Percentiles rank a stretch among this genome's conserved stretches.
Evolutionary conservation across 2,797 vertebrate species (phyloP).

Genomic region (Lithobates sylvaticus): DNA sequence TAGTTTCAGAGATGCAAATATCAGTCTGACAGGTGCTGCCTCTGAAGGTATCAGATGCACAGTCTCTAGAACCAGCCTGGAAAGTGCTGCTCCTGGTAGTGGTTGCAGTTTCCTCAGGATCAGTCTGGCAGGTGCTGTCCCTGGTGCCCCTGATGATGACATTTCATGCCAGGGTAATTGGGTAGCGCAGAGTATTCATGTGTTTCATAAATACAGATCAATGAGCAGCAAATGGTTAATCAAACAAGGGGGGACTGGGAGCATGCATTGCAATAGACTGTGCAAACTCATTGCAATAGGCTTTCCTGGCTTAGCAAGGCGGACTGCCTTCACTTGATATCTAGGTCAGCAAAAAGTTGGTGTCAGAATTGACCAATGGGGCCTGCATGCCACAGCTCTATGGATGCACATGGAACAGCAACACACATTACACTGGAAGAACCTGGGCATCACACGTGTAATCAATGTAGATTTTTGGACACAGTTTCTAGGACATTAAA

Average conservation of each 20-base stretch:
- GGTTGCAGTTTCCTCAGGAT: not conserved
- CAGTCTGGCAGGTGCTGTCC: too few relatives aligned
- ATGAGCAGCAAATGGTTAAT: slow-evolving; percentile 50
- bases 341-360: slow-evolving; percentile 59
- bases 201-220: slow-evolving; percentile 50
- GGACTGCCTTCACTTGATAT: slow-evolving; percentile 36
- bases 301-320: not conserved
- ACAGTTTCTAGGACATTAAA: too few relatives aligned
- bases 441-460: too few relatives aligned
- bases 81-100: not conserved
- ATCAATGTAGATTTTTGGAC: too few relatives aligned
- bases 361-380: slow-evolving; percentile 32
- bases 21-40: not conserved
- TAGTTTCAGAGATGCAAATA: not conserved
- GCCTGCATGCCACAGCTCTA: slow-evolving; percentile 25
- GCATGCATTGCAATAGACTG: not conserved
- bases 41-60: not conserved
- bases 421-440: too few relatives aligned
- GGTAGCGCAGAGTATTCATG: slow-evolving; percentile 35
- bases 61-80: not conserved
- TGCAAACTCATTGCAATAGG: not conserved
- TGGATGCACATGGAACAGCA: too few relatives aligned
- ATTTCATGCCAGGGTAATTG: slow-evolving; percentile 54
- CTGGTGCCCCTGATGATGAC: slow-evolving; percentile 27
- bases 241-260: too few relatives aligned